Evolutionary conservation across 23 tunicate species (phyloP).

Genomic region (Ciona savignyi): DNA sequence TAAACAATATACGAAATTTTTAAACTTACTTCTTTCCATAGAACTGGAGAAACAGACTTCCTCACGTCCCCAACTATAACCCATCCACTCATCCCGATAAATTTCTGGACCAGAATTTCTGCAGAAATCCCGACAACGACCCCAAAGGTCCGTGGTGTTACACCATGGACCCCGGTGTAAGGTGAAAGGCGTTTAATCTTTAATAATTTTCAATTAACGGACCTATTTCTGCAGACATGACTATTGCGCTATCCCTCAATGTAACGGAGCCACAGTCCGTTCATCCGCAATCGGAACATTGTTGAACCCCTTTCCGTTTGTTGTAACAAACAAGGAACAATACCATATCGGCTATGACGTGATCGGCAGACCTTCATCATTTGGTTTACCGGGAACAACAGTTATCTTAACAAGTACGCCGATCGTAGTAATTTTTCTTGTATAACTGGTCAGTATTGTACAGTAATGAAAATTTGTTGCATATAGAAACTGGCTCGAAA

Average conservation of each 20-base stretch:
- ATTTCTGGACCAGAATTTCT: constrained; percentile 21
- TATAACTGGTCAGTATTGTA: not conserved
- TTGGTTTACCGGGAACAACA: constrained; percentile 3
- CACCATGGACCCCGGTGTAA: constrained; percentile 26
- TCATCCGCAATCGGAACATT: not conserved
- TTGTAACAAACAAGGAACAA: not conserved
- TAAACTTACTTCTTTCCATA: not conserved
- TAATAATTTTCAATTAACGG: not conserved
- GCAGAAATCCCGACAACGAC: constrained; percentile 43
- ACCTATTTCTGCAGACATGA: constrained; percentile 2
- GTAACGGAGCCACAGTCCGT: not conserved
- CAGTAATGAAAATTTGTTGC: not conserved
- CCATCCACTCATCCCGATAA: constrained; percentile 7
- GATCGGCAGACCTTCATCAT: not conserved
- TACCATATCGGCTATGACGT: constrained; percentile 4
- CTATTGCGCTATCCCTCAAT: constrained; percentile 7
- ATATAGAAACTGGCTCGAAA: constrained; percentile 2
- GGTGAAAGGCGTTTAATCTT: constrained; percentile 2
- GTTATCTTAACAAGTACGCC: constrained; percentile 7
- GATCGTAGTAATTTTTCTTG: not conserved
- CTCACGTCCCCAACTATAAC: constrained; percentile 33
- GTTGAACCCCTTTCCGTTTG: not conserved
- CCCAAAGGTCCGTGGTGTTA: constrained; percentile 43
- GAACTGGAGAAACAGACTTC: constrained; percentile 28
- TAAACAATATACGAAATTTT: too few species aligned